Base-by-base conservation (phyloP, 1,140 invertebrate species). In the Maconellicoccus hirsutus region DNA sequence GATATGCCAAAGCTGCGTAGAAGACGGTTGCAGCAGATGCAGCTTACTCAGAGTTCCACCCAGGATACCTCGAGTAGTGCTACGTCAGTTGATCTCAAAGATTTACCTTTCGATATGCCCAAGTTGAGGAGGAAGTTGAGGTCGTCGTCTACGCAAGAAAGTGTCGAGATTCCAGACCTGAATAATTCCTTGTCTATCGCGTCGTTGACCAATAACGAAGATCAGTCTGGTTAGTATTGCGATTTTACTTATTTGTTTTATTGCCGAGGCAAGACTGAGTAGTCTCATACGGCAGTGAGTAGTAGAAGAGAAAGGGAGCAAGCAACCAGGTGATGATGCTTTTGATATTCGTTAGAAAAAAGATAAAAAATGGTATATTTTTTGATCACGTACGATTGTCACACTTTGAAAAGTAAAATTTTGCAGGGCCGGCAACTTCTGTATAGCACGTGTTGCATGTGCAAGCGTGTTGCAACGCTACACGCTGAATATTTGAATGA, bases 71-170 rank as follows among this genome's bases (percentile, higher is more conserved):
- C 87, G 16, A 84, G 86, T 39, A 88, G 86, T 75, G 85, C 86
- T 22, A 88, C 86, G 1, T 88, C 86, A 6, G 86, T 90, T 12
- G 90, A 92, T 76, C 80, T 92, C 1, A 82, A 86, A 63, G 86
- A 91, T 76, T 81, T 93, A 73, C 91, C 91, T 19, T 94, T 93
- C 77, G 91, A 93, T 78, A 93, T 93, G 90, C 91, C 91, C 14
- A 93, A 93, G 79, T 79, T 94, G 52, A 81, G 89, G 70, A 82
- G 91, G 29, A 84, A 89, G 73, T 80, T 90, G 70, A 74, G 71
- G 59, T 66, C 61, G 61, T 25, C 61, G 8, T 66, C 61, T 3
- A 19, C 61, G 6, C 61, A 66, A 26, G 61, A 25, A 4, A 66
- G 61, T 22, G 10, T 66, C 19, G 61, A 66, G 16, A 23, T 66